Evolutionary conservation across 2,797 vertebrate genomes (phyloP).

Genomic region (Chanos chanos): DNA sequence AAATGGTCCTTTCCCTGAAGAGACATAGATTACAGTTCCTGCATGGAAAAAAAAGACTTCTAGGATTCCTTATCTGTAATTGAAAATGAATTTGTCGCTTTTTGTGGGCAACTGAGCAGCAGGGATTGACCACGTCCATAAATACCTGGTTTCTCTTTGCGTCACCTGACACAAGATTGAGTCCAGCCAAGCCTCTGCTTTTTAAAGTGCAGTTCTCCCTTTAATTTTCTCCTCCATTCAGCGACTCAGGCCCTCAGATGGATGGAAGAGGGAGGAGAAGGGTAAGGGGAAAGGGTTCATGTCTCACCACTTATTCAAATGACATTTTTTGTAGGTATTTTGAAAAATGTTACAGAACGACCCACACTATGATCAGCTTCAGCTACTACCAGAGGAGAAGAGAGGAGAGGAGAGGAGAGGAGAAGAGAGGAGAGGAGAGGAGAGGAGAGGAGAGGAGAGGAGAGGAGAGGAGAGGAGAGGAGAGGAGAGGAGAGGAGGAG

Average conservation of each 20-base stretch:
- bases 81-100: slow-evolving; percentile 54
- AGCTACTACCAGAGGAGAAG: too few species aligned
- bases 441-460: background rate
- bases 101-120: background rate
- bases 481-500: background rate
- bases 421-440: background rate
- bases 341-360: too few species aligned
- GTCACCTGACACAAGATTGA: slow-evolving; percentile 66
- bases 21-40: slow-evolving; percentile 58
- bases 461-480: slow-evolving; percentile 37
- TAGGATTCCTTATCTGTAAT: slow-evolving; percentile 55
- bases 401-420: slow-evolving; percentile 29
- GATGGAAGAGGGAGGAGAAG: background rate
- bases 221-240: slow-evolving; percentile 59
- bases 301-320: slow-evolving; percentile 22
- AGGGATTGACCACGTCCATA: slow-evolving; percentile 19
- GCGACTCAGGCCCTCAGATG: background rate
- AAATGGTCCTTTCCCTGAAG: slow-evolving; percentile 39
- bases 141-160: slow-evolving; percentile 66
- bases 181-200: slow-evolving; percentile 60
- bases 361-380: too few species aligned
- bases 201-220: slow-evolving; percentile 72
- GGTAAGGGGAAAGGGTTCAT: background rate
- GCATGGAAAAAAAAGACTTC: slow-evolving; percentile 58
- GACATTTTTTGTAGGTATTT: too few species aligned